Conservation (phyloP, 2,888 invertebrate genomes). For the Lepidochitona cinerea region DNA sequence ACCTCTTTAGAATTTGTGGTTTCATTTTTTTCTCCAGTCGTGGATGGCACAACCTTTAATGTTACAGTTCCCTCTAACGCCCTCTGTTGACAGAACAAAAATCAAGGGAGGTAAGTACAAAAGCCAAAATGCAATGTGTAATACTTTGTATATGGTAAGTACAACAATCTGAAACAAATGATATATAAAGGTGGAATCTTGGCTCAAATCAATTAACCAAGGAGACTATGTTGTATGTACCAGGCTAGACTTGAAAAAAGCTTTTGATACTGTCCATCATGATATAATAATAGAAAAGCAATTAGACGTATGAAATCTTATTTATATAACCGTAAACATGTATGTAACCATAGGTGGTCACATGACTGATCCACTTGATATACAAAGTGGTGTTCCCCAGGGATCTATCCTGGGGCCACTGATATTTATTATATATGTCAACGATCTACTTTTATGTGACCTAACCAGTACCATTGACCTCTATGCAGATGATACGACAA, state of each 20-base stretch:
- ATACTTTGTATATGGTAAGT: background rate
- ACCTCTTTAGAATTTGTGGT: slow-evolving; percentile 49
- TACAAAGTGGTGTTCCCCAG: background rate
- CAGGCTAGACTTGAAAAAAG: too few relatives aligned
- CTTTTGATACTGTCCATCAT: too few relatives aligned
- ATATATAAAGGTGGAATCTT: too few relatives aligned
- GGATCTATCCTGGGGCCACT: background rate
- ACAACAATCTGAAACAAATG: too few relatives aligned
- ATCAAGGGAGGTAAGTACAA: background rate
- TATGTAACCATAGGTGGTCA: background rate
- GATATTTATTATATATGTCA: background rate
- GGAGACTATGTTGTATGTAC: too few relatives aligned
- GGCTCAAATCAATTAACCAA: too few relatives aligned
- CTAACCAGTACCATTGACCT: background rate
- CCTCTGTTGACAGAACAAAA: slow-evolving; percentile 40
- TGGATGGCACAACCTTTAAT: slow-evolving; percentile 71
- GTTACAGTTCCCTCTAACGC: slow-evolving; percentile 61
- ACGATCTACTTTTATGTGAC: background rate
- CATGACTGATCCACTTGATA: background rate
- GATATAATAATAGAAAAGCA: too few relatives aligned
- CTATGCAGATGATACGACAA: background rate
- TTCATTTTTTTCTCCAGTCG: slow-evolving; percentile 32
- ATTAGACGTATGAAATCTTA: background rate
- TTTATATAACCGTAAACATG: background rate
- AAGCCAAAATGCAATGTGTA: background rate